Conservation (phyloP, 2,888 invertebrate genomes). For the Dryadula phaetusa region DNA sequence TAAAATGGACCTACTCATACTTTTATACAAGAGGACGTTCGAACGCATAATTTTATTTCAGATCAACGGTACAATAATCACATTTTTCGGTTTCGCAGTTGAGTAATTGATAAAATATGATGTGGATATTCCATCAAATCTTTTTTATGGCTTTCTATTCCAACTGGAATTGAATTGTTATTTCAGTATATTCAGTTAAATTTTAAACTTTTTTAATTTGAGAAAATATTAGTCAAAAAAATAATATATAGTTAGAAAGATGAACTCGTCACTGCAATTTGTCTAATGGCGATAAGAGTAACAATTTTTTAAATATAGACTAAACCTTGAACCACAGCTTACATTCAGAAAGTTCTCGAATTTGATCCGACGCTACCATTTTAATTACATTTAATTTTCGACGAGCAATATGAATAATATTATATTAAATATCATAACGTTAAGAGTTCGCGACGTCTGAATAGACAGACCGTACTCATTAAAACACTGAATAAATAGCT, state of each 20-base stretch:
- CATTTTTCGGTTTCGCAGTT: background rate
- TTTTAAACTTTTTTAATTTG: too few relatives aligned
- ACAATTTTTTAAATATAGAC: too few relatives aligned
- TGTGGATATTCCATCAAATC: background rate
- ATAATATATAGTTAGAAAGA: too few relatives aligned
- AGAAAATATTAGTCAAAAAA: too few relatives aligned
- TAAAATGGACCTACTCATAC: background rate
- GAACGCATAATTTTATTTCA: background rate
- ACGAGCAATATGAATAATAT: background rate
- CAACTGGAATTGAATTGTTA: background rate
- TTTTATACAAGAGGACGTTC: background rate
- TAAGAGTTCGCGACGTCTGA: constrained; percentile 4
- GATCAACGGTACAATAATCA: background rate
- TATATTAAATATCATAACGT: background rate
- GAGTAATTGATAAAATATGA: background rate
- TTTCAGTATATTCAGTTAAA: background rate
- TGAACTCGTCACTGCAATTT: background rate
- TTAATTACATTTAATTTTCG: constrained; percentile 5
- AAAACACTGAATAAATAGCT: constrained; percentile 2
- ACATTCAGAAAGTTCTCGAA: too few relatives aligned
- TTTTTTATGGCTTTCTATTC: background rate
- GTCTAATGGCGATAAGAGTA: background rate
- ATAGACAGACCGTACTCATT: constrained; percentile 10
- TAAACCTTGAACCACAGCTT: too few relatives aligned
- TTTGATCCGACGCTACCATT: background rate